phyloP scores from a whole-genome alignment of 2,888 invertebrate genomes.

The Acanthosepion esculentum region DNA sequence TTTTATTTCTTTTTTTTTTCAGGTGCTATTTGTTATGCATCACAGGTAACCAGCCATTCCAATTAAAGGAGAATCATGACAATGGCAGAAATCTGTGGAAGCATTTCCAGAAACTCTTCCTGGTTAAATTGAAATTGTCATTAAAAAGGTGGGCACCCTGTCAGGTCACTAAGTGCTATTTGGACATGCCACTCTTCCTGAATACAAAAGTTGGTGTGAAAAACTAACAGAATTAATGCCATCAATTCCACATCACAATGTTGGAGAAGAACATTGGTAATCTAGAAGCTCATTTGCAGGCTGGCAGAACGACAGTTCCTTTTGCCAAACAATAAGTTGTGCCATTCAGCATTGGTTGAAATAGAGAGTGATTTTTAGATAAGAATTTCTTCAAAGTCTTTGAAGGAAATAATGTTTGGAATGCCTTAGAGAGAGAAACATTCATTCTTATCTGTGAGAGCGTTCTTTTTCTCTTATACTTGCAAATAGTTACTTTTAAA shows the following conservation, averaged over 20 bases:
- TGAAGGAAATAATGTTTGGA: not conserved
- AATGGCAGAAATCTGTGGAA: not conserved
- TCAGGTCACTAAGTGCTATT: not conserved
- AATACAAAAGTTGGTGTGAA: constrained; percentile 20
- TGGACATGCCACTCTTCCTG: not conserved
- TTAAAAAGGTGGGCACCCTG: not conserved
- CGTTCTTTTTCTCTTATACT: not conserved
- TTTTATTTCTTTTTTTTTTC: not conserved
- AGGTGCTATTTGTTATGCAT: not conserved
- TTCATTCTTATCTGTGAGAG: not conserved
- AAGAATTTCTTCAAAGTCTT: not conserved
- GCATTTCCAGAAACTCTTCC: not conserved
- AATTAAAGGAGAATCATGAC: not conserved
- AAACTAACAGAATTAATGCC: not conserved
- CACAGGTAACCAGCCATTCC: not conserved
- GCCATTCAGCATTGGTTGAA: not conserved
- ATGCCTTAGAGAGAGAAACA: not conserved
- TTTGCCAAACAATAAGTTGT: constrained; percentile 3
- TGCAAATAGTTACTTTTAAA: not conserved
- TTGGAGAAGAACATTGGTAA: not conserved
- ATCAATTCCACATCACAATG: not conserved
- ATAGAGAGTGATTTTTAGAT: not conserved
- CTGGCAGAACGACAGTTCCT: not conserved
- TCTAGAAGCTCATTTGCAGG: not conserved
- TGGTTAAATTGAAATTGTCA: not conserved